A percentile compares a stretch with the other conserved stretches of the same genome.
Conservation (phyloP, 2,797 vertebrate species). For the Alfaro cultratus region DNA sequence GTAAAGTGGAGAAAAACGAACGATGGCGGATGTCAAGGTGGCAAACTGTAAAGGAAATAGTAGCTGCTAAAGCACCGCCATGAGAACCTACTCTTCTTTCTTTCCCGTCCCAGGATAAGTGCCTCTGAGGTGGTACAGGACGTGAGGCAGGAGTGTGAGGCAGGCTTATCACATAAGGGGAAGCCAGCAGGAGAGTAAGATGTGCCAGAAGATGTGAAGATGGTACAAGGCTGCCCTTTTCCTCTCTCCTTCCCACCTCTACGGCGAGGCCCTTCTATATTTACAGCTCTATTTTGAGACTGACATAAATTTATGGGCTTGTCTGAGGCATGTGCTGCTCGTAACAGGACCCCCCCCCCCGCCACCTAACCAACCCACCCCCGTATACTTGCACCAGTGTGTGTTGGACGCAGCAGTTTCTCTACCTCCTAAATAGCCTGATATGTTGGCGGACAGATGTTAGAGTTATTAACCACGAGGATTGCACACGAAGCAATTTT, state of each 20-base stretch:
- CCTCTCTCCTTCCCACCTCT: constrained; percentile 58
- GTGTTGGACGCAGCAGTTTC: constrained; percentile 32
- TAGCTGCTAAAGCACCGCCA: neutral
- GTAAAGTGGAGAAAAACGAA: neutral
- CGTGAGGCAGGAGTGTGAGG: constrained; percentile 13
- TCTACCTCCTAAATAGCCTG: constrained; percentile 34
- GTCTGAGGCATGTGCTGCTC: constrained; percentile 49
- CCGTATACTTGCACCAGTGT: neutral
- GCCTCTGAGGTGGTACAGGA: constrained; percentile 36
- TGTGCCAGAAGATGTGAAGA: constrained; percentile 25
- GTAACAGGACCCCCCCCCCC: constrained; percentile 63
- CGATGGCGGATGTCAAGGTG: neutral
- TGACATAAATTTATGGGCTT: constrained; percentile 70
- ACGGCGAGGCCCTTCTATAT: constrained; percentile 65
- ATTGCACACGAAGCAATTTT: constrained; percentile 27
- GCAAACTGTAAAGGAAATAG: neutral
- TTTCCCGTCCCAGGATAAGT: neutral
- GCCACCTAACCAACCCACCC: neutral
- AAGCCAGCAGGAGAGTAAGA: constrained; percentile 9
- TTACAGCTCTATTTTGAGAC: constrained; percentile 80
- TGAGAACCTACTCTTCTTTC: neutral
- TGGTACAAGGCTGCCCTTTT: constrained; percentile 60
- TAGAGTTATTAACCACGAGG: constrained; percentile 58
- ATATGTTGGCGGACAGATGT: constrained; percentile 58
- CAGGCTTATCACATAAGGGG: constrained; percentile 20